Conservation (phyloP, 1,140 invertebrate genomes). For the Rhyacophila brunnea region DNA sequence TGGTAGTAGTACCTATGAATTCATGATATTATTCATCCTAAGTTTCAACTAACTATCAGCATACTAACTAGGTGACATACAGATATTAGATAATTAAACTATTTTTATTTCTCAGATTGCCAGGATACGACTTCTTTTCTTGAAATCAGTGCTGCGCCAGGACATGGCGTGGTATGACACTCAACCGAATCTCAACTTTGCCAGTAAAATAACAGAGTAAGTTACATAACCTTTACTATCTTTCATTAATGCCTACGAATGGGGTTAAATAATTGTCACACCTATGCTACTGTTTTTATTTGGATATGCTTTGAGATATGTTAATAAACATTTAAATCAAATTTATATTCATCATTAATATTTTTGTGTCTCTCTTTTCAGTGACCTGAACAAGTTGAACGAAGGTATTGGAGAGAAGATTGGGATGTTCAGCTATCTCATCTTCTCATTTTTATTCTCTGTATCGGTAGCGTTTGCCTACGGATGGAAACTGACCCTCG, state of each 20-base stretch:
- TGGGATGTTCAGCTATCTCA: slow-evolving; percentile 70
- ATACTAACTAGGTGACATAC: no score
- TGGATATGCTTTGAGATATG: no score
- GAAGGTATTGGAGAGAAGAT: slow-evolving; percentile 88
- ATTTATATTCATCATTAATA: no score
- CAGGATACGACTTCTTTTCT: slow-evolving; percentile 67
- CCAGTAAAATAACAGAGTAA: slow-evolving; percentile 84
- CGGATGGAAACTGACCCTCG: slow-evolving; percentile 80
- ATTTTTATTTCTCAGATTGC: slow-evolving; percentile 64
- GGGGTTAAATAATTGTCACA: no score
- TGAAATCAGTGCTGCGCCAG: slow-evolving; percentile 77
- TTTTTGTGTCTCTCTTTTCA: slow-evolving; percentile 48
- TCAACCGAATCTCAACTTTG: slow-evolving; percentile 83
- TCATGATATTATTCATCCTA: no score
- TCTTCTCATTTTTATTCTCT: slow-evolving; percentile 65
- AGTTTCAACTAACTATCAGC: no score
- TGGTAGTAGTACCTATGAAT: no score
- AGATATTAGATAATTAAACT: no score
- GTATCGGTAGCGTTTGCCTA: slow-evolving; percentile 69
- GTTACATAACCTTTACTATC: no score
- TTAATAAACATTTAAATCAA: no score
- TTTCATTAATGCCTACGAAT: no score
- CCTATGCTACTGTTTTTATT: no score
- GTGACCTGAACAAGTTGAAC: slow-evolving; percentile 83
- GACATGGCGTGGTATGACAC: slow-evolving; percentile 91